phyloP scores from a whole-genome alignment of 2,797 vertebrate genomes.

The Buceros bicornis region DNA sequence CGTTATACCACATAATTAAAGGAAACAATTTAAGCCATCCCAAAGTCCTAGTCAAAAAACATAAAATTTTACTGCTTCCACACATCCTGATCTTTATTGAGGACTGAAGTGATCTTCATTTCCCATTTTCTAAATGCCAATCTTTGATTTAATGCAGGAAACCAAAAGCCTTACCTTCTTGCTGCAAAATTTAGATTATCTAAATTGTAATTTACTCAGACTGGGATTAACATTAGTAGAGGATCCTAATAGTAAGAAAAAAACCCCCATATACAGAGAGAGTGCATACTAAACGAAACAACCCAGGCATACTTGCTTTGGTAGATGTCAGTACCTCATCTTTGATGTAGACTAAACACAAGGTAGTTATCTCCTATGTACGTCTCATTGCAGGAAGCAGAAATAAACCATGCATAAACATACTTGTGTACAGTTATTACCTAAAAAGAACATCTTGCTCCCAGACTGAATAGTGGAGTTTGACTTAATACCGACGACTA shows the following conservation, averaged over 20 bases:
- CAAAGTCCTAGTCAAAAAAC: not conserved
- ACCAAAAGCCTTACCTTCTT: not conserved
- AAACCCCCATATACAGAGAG: not conserved
- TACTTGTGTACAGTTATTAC: not conserved
- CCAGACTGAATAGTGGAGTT: not conserved
- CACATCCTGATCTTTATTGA: not conserved
- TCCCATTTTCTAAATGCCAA: not conserved
- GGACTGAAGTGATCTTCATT: not conserved
- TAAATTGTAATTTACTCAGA: not conserved
- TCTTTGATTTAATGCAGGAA: not conserved
- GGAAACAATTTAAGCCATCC: not conserved
- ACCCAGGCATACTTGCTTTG: not conserved
- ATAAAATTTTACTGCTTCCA: not conserved
- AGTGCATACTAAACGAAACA: not conserved
- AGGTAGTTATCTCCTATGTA: not conserved
- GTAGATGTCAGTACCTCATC: not conserved
- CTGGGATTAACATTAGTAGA: not conserved
- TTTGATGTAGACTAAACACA: not conserved
- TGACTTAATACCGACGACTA: not conserved
- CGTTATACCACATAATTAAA: not conserved
- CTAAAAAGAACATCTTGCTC: not conserved
- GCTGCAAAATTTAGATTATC: not conserved
- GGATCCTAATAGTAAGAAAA: not conserved
- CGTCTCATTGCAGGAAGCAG: not conserved
- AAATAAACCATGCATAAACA: not conserved